Evolutionary conservation across 2,113 vertebrate genomes (phyloP).

Genomic region (Sapajus apella): DNA sequence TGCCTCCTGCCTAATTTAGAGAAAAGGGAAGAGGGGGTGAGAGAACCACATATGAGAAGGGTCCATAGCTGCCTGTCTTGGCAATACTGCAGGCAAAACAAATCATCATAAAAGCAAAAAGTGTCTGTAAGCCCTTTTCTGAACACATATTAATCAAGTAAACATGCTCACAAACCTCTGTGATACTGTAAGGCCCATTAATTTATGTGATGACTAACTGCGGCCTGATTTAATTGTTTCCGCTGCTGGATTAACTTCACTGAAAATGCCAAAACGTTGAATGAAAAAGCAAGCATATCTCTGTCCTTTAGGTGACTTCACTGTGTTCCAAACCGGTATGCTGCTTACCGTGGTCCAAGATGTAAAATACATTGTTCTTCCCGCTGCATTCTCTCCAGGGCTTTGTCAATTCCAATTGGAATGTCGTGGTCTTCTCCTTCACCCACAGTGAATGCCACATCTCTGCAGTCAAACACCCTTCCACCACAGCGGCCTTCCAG

Average conservation of each 20-base stretch:
- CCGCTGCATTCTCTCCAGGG: conserved; percentile 97
- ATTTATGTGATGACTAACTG: background rate
- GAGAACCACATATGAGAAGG: background rate
- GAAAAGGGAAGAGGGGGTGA: background rate
- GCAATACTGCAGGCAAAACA: background rate
- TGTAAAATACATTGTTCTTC: conserved; percentile 94
- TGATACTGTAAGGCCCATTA: background rate
- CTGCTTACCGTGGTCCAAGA: conserved; percentile 91
- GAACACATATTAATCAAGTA: background rate
- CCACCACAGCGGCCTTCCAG: conserved; percentile 90
- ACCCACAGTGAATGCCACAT: conserved; percentile 91
- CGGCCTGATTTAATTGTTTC: background rate
- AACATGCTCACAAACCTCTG: background rate
- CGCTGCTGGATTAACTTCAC: background rate
- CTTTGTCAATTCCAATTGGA: conserved; percentile 95
- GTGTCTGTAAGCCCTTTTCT: background rate
- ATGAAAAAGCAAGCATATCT: background rate
- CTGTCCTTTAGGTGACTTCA: background rate
- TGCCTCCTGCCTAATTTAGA: background rate
- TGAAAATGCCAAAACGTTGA: background rate
- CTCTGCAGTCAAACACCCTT: conserved; percentile 91
- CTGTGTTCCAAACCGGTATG: background rate
- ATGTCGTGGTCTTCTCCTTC: conserved; percentile 94
- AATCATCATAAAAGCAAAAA: background rate
- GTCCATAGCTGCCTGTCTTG: background rate